Evolutionary conservation across 2,888 invertebrate genomes (phyloP).

Genomic region (Leptinotarsa tumamoca): DNA sequence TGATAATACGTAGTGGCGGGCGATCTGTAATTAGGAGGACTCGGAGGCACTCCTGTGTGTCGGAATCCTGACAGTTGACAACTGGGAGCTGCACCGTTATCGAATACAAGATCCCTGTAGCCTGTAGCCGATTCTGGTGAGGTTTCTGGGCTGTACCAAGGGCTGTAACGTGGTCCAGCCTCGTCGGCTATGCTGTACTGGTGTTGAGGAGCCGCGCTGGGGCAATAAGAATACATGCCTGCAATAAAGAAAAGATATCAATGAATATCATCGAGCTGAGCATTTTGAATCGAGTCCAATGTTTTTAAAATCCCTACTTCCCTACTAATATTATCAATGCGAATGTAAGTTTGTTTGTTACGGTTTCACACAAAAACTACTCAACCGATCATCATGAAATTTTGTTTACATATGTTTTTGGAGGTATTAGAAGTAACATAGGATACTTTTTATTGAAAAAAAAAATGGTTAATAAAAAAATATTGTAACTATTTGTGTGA

Average conservation of each 20-base stretch:
- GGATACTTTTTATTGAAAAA: no score
- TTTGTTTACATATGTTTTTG: no score
- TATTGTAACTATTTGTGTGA: no score
- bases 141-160: conserved; percentile 71
- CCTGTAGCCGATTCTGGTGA: conserved; percentile 64
- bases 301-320: no score
- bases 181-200: conserved; percentile 62
- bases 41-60: conserved; percentile 70
- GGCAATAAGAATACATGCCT: conserved; percentile 69
- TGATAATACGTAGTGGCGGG: conserved; percentile 69
- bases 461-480: no score
- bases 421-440: no score
- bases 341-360: no score
- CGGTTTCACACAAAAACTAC: no score
- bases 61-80: conserved; percentile 65
- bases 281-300: no score
- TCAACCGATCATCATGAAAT: no score
- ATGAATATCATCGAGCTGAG: no score
- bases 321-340: no score
- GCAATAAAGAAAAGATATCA: conserved; percentile 19
- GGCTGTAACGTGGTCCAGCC: conserved; percentile 64
- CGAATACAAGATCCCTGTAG: conserved; percentile 64
- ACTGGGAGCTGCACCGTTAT: conserved; percentile 63
- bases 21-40: conserved; percentile 69
- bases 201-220: conserved; percentile 63